Base-by-base conservation (phyloP, 2,113 vertebrate species). In the Phrynocephalus versicolor region DNA sequence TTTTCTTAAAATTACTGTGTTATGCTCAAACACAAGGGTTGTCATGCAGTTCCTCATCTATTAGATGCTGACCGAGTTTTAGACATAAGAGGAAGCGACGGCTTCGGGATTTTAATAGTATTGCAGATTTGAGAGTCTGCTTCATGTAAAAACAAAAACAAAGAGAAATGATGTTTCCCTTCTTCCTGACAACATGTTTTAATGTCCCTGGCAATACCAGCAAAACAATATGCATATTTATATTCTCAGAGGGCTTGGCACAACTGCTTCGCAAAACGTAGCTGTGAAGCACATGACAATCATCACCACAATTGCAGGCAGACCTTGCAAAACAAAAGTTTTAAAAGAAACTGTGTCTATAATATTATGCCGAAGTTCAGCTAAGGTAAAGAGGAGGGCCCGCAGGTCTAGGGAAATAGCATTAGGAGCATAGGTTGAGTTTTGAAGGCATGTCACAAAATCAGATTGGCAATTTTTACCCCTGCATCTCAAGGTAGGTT, bases 211-310 rank as follows among this genome's bases (percentile, higher is more conserved):
- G 35, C 67, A 87, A 35, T 21, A 86, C 70, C 90, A 90, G n/a
- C 25, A 75, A 87, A 75, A n/a, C n/a, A 0, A 23, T 81, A 57
- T 2, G 19, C 70, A 89, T 82, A 85, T 89, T 89, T 89, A 88
- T 90, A 45, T 64, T 85, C 35, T 87, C 55, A 45, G 57, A 1
- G 60, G 74, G 72, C 85, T 72, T 84, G 82, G 83, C 79, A 82
- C 69, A 87, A 51, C 75, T 69, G 86, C 87, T 74, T 45, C 81
- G 37, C 86, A 55, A 87, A 79, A 27, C 45, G 1, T 70, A 78
- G 58, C 1, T 0, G 1, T 62, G 45, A 88, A 73, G 58, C 64
- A 85, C 25, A 78, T 60, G 77, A 45, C 76, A 87, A 64, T 2
- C 69, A 35, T 62, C 76, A 41, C 77, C 83, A 55, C 55, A 77